Percentiles rank a stretch among this genome's conserved stretches.
phyloP scores from a whole-genome alignment of 1,140 invertebrate species.

The Drosophila pseudoobscura region DNA sequence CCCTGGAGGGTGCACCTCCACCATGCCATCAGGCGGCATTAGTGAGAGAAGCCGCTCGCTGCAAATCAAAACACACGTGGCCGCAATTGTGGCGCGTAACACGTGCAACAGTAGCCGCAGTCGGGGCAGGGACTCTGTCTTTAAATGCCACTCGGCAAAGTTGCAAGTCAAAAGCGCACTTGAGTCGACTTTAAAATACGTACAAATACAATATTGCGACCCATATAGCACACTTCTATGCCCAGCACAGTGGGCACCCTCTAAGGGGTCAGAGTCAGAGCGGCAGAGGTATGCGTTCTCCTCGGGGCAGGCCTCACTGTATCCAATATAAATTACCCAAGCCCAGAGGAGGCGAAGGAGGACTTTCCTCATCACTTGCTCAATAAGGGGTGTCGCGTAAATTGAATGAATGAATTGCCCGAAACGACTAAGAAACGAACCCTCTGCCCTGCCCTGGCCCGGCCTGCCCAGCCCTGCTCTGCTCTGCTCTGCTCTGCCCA shows the following conservation, averaged over 20 bases:
- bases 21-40: constrained; percentile 52
- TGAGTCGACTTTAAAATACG: constrained; percentile 68
- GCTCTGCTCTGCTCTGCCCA: constrained; percentile 22
- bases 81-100: constrained; percentile 80
- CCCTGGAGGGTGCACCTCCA: constrained; percentile 58
- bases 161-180: constrained; percentile 80
- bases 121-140: constrained; percentile 15
- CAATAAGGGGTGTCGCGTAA: constrained; percentile 75
- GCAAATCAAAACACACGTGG: constrained; percentile 83
- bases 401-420: constrained; percentile 80
- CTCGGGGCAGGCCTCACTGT: constrained; percentile 17
- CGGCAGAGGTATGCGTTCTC: background rate
- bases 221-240: constrained; percentile 41
- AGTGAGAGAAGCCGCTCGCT: constrained; percentile 70
- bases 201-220: constrained; percentile 19
- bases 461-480: background rate
- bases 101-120: constrained; percentile 66
- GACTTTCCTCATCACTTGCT: constrained; percentile 53
- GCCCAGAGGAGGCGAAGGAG: constrained; percentile 18
- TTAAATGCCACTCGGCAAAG: constrained; percentile 56
- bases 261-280: background rate
- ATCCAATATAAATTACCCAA: constrained; percentile 51
- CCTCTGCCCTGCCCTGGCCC: constrained; percentile 13
- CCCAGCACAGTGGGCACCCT: constrained; percentile 12
- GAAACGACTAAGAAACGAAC: constrained; percentile 36